Base-by-base conservation (phyloP, 2,797 vertebrate species). In the Threskiornis aethiopicus region DNA sequence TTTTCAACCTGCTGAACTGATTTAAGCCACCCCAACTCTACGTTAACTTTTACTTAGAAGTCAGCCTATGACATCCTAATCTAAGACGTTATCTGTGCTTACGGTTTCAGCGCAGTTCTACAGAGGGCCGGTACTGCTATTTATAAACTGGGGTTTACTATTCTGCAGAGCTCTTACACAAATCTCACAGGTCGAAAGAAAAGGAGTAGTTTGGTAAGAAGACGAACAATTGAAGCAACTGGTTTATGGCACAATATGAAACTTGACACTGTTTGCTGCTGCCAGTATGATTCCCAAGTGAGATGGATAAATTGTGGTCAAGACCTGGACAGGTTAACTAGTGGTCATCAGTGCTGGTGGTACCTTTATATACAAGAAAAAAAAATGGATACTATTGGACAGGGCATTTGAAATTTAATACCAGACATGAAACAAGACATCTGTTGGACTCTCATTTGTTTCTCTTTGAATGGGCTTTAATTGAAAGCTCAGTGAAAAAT, bases 391-490 rank as follows among this genome's bases (percentile, higher is more conserved):
- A 90, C 87, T 90, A 87, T 92, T 92, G 94, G 90, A 93, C 84
- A 91, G 78, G 66, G 95, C 89, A 97, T 96, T 51, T 95, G 93
- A 98, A 98, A 98, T 97, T 94, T 94, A 97, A 98, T 95, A 97
- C 97, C 93, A 90, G 93, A 91, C 93, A 91, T 96, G 96, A 98
- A 97, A 96, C 91, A 96, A 98, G 82, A 97, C 92, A 98, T 97
- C 96, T 96, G 97, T 93, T 73, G 95, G 95, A 96, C 94, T 89
- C 97, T 96, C 78, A 87, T 95, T 85, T 95, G 92, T 96, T 97
- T 97, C 98, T 96, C 96, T 98, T 98, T 95, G 96, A 98, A 98
- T 82, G 97, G 97, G 97, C 97, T 98, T 98, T 99, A 98, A 98
- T 99, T 98, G 97, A 98, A 97, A 98, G 98, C 94, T 90, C 97